Conservation (phyloP, 2,113 vertebrate species). For the Gyps fulvus region DNA sequence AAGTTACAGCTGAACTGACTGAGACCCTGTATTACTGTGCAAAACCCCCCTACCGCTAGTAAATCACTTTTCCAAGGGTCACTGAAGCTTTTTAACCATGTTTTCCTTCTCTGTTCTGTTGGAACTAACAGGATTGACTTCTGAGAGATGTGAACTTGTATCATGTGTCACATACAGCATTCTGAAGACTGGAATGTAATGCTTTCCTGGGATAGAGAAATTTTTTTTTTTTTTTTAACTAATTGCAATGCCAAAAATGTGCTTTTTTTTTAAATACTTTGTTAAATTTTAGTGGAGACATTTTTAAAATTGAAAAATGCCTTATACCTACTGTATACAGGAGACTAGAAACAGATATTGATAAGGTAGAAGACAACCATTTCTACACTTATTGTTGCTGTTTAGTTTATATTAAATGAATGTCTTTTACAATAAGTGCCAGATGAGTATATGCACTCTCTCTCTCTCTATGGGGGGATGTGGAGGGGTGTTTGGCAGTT, state of each 20-base stretch:
- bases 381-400: not conserved
- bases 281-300: not conserved
- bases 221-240: not conserved
- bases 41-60: not conserved
- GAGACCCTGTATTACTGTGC: not conserved
- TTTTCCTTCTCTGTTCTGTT: not conserved
- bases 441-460: fast-evolving
- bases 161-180: not conserved
- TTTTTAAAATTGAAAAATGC: not conserved
- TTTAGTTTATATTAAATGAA: not conserved
- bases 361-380: not conserved
- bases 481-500: not conserved
- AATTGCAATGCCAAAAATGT: not conserved
- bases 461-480: fast-evolving
- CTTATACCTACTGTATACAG: not conserved
- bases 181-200: not conserved
- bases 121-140: not conserved
- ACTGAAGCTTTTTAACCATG: not conserved
- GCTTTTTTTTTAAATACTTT: not conserved
- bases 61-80: not conserved
- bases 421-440: not conserved
- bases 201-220: not conserved
- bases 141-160: not conserved
- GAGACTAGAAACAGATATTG: not conserved
- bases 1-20: not conserved